These are phyloP conservation scores for Cyaniris semiargus DNA, from an alignment of 2,888 invertebrate genomes.

Conservation along the genomic window DNA sequence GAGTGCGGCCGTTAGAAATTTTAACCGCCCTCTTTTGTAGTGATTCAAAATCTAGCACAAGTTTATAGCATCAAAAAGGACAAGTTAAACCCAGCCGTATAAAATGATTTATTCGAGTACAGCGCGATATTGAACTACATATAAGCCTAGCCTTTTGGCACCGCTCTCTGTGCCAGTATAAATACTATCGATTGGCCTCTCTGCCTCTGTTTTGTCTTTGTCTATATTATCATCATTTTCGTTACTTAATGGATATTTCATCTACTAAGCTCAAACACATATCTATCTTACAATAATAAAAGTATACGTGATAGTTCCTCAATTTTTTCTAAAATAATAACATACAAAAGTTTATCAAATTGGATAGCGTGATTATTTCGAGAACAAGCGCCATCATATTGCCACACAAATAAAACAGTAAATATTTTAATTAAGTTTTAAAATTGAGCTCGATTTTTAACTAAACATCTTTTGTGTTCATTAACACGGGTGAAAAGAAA, in stretches of 20 bases:
- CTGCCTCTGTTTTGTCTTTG: constrained; percentile 12
- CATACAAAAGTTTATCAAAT: neutral
- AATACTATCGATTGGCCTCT: constrained; percentile 15
- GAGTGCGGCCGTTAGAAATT: too few species aligned
- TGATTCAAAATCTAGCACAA: constrained; percentile 3
- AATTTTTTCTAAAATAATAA: neutral
- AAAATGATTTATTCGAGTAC: constrained; percentile 21
- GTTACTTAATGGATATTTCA: neutral
- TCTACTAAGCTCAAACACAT: neutral
- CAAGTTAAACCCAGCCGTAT: constrained; percentile 18
- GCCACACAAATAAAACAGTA: neutral
- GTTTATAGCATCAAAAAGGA: constrained; percentile 12
- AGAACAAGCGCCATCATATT: neutral
- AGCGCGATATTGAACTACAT: neutral
- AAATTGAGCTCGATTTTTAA: neutral
- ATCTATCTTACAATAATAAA: neutral
- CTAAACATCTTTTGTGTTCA: neutral
- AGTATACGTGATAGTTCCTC: neutral
- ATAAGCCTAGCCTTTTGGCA: constrained; percentile 26
- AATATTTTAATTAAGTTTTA: neutral
- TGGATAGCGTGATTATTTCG: neutral
- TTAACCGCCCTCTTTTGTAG: neutral
- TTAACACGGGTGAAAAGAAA: neutral
- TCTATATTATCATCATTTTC: neutral
- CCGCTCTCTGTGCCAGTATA: constrained; percentile 8